Base-by-base conservation (phyloP, 2,888 invertebrate species). In the Protodeltote pygarga region DNA sequence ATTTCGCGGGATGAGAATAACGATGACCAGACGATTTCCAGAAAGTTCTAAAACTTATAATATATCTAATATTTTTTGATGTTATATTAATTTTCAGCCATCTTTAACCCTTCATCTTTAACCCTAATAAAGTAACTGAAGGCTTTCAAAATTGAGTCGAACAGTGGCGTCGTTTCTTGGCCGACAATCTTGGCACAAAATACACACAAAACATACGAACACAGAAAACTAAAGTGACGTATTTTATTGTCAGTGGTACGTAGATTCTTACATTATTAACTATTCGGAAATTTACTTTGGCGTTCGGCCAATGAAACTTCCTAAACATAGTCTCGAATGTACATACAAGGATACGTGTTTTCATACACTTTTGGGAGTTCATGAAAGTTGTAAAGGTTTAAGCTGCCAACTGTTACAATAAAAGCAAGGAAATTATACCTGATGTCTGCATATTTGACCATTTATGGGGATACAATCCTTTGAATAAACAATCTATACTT, bases 201-300 rank as follows among this genome's bases (percentile, higher is more conserved):
- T 51, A 61, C 45, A 62, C 51, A 51, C 53, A 65, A 69, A 63
- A 63, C 45, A 51, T 29, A 49, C 47, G 37, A 48, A 54, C 63
- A 55, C 51, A 48, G 38, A 33, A 40, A 42, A 62, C 35, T 49
- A 60, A 54, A 61, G 48, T 58, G 55, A 60, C 63, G 62, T 67
- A 60, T 58, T 68, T 62, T 66, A 66, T 62, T 42, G 62, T 61
- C 61, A 61, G 57, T 49, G 38, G 44, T 73, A 57, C n/a, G n/a
- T n/a, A n/a, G n/a, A n/a, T n/a, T n/a, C n/a, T n/a, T n/a, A n/a
- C 59, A 72, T 78, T 78, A 76, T 82, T 81, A 75, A 80, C 73
- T 74, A 80, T 80, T 81, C 80, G 81, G 77, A 83, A 83, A 81
- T 78, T 78, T 79, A 79, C 79, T 82, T 85, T 87, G 85, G 86